Base-by-base conservation (phyloP, 2,888 invertebrate species). In the Onchidella celtica region DNA sequence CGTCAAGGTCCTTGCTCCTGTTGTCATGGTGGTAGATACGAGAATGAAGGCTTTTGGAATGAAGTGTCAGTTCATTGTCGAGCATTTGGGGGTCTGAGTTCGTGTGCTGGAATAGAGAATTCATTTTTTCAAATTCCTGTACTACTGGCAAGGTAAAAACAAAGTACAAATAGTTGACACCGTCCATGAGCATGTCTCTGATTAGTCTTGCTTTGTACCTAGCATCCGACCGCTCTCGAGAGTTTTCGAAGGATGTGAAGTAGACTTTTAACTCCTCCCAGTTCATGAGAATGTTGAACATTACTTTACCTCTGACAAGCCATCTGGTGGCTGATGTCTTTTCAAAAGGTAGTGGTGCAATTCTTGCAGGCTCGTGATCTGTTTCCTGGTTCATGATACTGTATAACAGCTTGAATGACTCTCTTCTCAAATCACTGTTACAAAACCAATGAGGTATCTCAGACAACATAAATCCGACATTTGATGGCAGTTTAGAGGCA, bases 381-480 rank as follows among this genome's bases (percentile, higher is more conserved):
- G n/a, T n/a, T n/a, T n/a, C 38, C n/a, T 40, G 2, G 17, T 79
- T 61, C 17, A 79, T 70, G 1, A 40, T 34, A 27, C 32, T 40
- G 59, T 70, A 79, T 29, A 70, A 14, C 24, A n/a, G 24, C 55
- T 59, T 72, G n/a, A n/a, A n/a, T n/a, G n/a, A n/a, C n/a, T n/a
- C n/a, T n/a, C n/a, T n/a, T n/a, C n/a, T n/a, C n/a, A n/a, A n/a
- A n/a, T n/a, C n/a, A n/a, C 79, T 70, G 3, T 79, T 27, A 21
- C 38, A 29, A 79, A 79, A 79, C 78, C 59, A 78, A 17, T 17
- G 4, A 21, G 79, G 70, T 17, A 79, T 70, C n/a, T 79, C 70
- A 47, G 27, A 57, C 11, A 70, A 27, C 2, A 70, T 1, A 59
- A 69, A 69, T 34, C 32, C 69, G 17, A 78, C 6, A 59, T 78